A percentile compares a stretch with the other conserved stretches of the same genome.
Conservation (phyloP, 35 echinoderm and acorn worm species). For the Patiria miniata region DNA sequence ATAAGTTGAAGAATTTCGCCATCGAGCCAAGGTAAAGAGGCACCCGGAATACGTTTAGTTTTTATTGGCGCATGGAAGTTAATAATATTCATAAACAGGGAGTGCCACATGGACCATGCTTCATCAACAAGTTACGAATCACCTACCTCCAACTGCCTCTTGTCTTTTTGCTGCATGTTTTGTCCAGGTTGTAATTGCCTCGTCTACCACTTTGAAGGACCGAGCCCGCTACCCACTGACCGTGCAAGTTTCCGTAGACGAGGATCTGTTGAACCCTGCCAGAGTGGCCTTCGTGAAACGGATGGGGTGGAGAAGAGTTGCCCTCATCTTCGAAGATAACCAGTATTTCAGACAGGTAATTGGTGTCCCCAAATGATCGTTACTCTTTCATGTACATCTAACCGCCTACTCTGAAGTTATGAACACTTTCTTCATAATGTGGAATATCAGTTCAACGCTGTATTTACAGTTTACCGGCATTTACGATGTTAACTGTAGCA, state of each 20-base stretch:
- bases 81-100: too few relatives aligned
- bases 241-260: conserved; percentile 41
- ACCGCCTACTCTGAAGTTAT: neutral
- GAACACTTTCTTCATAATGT: neutral
- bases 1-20: too few relatives aligned
- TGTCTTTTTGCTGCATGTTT: neutral
- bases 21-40: too few relatives aligned
- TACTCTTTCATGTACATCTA: neutral
- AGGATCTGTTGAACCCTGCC: conserved; percentile 47
- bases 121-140: too few relatives aligned
- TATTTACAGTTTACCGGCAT: neutral
- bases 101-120: too few relatives aligned
- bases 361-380: neutral
- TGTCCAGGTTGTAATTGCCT: conserved; percentile 29
- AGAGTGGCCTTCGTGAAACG: conserved; percentile 42
- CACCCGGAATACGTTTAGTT: too few relatives aligned
- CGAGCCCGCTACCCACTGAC: conserved; percentile 43
- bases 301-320: conserved; percentile 52
- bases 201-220: conserved; percentile 40
- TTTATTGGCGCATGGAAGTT: too few relatives aligned
- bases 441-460: neutral
- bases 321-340: conserved; percentile 51
- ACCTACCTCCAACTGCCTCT: too few relatives aligned
- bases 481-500: neutral
- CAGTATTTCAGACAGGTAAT: conserved; percentile 64